Percentiles rank a stretch among this genome's conserved stretches.
Conservation (phyloP, 2,888 invertebrate species). For the Drepana falcataria region DNA sequence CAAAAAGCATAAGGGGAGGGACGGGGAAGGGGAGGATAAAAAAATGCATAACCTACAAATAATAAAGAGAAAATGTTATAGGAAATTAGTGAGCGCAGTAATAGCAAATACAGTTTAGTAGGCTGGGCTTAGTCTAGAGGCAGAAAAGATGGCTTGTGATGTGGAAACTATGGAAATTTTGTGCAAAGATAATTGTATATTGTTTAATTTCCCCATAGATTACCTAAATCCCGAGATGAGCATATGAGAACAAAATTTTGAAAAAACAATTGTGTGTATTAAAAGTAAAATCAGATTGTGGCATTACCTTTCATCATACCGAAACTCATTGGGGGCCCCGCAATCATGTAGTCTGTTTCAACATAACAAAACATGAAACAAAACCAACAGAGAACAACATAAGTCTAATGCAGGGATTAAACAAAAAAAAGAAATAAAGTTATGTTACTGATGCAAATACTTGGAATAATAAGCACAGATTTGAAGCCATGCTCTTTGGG, state of each 20-base stretch:
- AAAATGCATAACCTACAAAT: conserved; percentile 53
- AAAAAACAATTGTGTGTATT: conserved; percentile 38
- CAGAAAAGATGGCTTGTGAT: conserved; percentile 53
- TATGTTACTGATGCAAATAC: conserved; percentile 53
- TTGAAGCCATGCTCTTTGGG: conserved; percentile 63
- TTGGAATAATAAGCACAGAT: conserved; percentile 55
- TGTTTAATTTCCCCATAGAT: conserved; percentile 61
- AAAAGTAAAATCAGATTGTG: conserved; percentile 54
- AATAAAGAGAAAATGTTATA: conserved; percentile 36
- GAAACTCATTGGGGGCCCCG: conserved; percentile 90
- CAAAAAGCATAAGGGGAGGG: conserved; percentile 74
- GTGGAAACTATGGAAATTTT: conserved; percentile 51
- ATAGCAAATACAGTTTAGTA: conserved; percentile 55
- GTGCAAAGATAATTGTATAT: conserved; percentile 42
- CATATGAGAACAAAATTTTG: conserved; percentile 61
- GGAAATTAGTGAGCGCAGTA: conserved; percentile 51
- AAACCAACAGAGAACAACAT: conserved; percentile 83
- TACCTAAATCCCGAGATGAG: conserved; percentile 66
- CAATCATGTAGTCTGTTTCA: conserved; percentile 83
- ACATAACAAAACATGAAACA: conserved; percentile 86
- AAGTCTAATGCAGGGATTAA: conserved; percentile 69
- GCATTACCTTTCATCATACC: conserved; percentile 92
- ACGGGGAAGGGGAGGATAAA: conserved; percentile 55
- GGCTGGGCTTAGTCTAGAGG: conserved; percentile 40
- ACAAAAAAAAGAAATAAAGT: conserved; percentile 44